A percentile compares a stretch with the other conserved stretches of the same genome.
These are phyloP conservation scores for Notarius quadriscutis DNA, from an alignment of 2,113 vertebrate species.

Conservation along the genomic window DNA sequence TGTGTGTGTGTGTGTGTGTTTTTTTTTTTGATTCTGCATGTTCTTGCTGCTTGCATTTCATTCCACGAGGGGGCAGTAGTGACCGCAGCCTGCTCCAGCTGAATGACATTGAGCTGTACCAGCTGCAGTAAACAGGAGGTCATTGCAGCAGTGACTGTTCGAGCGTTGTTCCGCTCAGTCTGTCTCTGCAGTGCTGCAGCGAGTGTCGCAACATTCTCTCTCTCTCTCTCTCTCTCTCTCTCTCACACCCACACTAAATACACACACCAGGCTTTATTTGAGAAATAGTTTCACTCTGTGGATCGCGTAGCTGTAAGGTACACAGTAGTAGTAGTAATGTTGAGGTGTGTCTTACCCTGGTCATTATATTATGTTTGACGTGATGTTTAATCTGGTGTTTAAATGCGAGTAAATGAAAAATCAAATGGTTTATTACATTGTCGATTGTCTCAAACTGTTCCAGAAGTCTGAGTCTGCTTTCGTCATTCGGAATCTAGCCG, in stretches of 20 bases:
- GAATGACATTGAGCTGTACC: constrained; percentile 61
- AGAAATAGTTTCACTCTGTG: background rate
- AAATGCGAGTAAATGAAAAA: background rate
- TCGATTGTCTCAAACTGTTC: background rate
- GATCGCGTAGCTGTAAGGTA: background rate
- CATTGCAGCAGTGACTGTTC: constrained; percentile 64
- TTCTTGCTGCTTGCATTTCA: constrained; percentile 38
- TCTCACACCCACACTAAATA: background rate
- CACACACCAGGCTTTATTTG: background rate
- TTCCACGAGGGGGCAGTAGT: constrained; percentile 65
- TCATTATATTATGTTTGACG: background rate
- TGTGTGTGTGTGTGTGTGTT: no score
- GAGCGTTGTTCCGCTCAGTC: constrained; percentile 44
- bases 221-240: background rate
- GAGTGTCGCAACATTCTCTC: constrained; percentile 26
- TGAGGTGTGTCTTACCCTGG: background rate
- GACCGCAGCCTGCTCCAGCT: constrained; percentile 32
- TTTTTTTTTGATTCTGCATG: background rate
- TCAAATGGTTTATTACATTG: background rate
- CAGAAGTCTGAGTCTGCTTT: background rate
- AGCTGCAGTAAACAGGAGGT: constrained; percentile 64
- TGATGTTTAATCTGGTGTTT: background rate
- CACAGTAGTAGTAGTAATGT: background rate
- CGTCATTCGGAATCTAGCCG: background rate
- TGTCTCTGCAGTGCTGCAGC: constrained; percentile 58